Percentiles rank a stretch among this genome's conserved stretches.
phyloP scores from a whole-genome alignment of 1,140 invertebrate genomes.

The Trichonephila clavata region DNA sequence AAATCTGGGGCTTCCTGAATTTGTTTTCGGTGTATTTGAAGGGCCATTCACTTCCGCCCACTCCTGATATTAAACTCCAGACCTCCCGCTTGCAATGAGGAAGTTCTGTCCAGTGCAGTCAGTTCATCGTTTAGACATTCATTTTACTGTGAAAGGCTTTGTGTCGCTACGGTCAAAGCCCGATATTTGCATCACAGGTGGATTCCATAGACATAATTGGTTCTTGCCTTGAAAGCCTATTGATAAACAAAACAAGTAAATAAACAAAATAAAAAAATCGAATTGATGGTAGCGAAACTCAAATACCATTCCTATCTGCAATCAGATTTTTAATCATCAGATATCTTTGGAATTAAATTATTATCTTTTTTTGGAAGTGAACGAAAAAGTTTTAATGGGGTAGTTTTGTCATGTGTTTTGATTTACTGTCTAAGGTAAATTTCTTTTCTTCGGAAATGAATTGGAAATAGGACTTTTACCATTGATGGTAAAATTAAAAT shows the following conservation, averaged over 20 bases:
- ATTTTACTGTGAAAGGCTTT: conserved; percentile 21
- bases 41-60: conserved; percentile 62
- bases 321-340: too few relatives aligned
- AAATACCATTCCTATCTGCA: too few relatives aligned
- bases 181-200: conserved; percentile 36
- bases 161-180: conserved; percentile 27
- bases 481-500: too few relatives aligned
- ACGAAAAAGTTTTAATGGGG: too few relatives aligned
- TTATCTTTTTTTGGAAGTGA: too few relatives aligned
- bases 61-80: conserved; percentile 39
- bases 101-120: conserved; percentile 28
- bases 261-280: neutral
- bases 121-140: conserved; percentile 20
- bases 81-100: conserved; percentile 52
- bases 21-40: conserved; percentile 7
- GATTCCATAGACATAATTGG: neutral
- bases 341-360: too few relatives aligned
- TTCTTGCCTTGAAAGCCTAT: neutral
- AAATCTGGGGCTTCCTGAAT: conserved; percentile 32
- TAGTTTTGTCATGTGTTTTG: too few relatives aligned
- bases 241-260: neutral
- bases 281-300: too few relatives aligned
- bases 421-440: too few relatives aligned
- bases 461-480: too few relatives aligned
- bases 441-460: too few relatives aligned